phyloP scores from a whole-genome alignment of 2,113 vertebrate genomes.

The Microcebus murinus region DNA sequence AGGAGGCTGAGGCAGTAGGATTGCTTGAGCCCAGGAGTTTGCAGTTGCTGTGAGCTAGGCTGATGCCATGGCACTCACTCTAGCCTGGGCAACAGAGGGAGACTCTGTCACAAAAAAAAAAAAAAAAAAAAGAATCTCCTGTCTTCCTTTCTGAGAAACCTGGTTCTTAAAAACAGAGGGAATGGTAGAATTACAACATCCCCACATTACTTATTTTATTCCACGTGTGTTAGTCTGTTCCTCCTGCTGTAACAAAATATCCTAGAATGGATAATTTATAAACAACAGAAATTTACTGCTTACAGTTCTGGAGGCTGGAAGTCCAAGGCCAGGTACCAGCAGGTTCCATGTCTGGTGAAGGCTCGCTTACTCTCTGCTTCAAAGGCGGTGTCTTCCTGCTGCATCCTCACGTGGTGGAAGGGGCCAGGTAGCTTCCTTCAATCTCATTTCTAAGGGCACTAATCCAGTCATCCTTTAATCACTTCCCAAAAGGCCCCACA shows the following conservation, averaged over 20 bases:
- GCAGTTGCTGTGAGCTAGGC: no score
- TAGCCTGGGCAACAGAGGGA: no score
- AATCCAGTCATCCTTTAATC: background rate
- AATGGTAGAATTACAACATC: background rate
- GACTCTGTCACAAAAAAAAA: no score
- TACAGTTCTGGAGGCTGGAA: background rate
- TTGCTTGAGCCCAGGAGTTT: no score
- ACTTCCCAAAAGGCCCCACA: background rate
- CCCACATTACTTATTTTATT: background rate
- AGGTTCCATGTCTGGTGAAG: background rate
- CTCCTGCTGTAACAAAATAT: background rate
- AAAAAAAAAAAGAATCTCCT: background rate
- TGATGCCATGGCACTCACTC: no score
- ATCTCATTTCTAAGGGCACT: background rate
- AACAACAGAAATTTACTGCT: background rate
- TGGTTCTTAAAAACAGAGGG: background rate
- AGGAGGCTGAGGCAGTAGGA: no score
- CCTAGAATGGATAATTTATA: background rate
- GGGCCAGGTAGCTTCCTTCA: background rate
- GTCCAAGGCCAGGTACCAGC: background rate
- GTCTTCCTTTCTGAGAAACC: background rate
- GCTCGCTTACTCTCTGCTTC: background rate
- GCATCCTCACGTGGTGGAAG: background rate
- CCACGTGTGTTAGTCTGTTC: background rate
- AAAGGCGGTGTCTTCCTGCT: background rate